Percentiles rank a stretch among this genome's conserved stretches.
Conservation (phyloP, 2,888 invertebrate genomes). For the Pyrrhosoma nymphula region DNA sequence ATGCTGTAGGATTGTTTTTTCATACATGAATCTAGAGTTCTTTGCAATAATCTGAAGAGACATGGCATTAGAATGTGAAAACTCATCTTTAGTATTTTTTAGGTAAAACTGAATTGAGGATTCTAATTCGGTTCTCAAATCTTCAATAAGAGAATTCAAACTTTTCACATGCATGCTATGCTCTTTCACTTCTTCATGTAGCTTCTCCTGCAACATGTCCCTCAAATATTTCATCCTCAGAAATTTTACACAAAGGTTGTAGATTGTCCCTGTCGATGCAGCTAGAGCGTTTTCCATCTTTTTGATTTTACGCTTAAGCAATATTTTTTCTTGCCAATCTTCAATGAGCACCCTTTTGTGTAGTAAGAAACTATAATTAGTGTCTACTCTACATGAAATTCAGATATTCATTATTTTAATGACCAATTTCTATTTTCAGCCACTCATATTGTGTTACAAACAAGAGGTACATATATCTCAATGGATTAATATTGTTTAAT, state of each 20-base stretch:
- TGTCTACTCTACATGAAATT: neutral
- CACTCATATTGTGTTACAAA: no score
- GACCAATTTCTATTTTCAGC: no score
- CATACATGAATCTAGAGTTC: constrained; percentile 48
- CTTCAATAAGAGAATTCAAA: constrained; percentile 6
- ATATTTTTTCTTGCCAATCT: neutral
- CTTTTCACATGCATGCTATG: neutral
- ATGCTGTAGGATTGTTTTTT: constrained; percentile 11
- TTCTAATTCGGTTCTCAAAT: constrained; percentile 13
- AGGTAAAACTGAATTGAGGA: neutral
- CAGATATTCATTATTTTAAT: neutral
- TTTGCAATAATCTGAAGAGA: neutral
- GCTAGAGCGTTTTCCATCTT: constrained; percentile 28
- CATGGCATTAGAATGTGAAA: neutral
- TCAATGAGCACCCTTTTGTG: neutral
- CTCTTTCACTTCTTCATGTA: neutral
- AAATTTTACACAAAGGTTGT: constrained; percentile 46
- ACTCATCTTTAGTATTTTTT: neutral
- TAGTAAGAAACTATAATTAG: neutral
- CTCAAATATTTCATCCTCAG: constrained; percentile 49
- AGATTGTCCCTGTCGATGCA: neutral
- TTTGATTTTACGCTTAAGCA: neutral
- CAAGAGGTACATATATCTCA: no score
- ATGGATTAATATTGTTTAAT: no score
- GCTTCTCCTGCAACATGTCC: constrained; percentile 25